These are phyloP conservation scores for Coelopa pilipes DNA, from an alignment of 2,888 invertebrate genomes.

Conservation along the genomic window DNA sequence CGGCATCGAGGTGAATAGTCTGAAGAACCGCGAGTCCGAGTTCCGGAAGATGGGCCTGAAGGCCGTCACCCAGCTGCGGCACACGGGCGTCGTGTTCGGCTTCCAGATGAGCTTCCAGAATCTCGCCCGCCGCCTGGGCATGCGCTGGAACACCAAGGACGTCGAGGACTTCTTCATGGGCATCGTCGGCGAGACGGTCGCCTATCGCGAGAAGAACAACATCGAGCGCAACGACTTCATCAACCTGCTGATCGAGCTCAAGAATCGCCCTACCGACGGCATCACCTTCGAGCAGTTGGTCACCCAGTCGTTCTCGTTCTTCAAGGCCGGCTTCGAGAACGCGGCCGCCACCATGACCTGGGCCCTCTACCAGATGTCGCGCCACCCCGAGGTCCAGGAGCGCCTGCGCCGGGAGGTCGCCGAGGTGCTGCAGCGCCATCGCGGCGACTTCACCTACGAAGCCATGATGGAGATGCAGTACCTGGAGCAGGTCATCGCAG, in stretches of 20 bases:
- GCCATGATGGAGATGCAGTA: constrained; percentile 66
- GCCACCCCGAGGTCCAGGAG: constrained; percentile 66
- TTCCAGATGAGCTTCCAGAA: constrained; percentile 40
- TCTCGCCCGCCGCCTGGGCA: constrained; percentile 36
- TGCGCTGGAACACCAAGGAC: constrained; percentile 40
- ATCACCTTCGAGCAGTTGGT: constrained; percentile 66
- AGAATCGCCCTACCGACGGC: constrained; percentile 43
- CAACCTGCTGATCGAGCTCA: constrained; percentile 64
- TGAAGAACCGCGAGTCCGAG: constrained; percentile 61
- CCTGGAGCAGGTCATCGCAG: constrained; percentile 66
- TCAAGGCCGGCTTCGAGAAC: constrained; percentile 70
- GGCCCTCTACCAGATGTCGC: constrained; percentile 68
- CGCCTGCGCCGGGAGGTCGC: constrained; percentile 66
- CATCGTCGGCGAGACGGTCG: constrained; percentile 63
- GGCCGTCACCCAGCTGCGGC: constrained; percentile 43
- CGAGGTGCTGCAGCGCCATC: constrained; percentile 45
- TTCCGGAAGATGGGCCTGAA: constrained; percentile 56
- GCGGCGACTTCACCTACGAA: constrained; percentile 63
- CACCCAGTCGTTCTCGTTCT: constrained; percentile 70
- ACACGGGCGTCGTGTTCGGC: constrained; percentile 32
- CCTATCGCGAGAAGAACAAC: constrained; percentile 55
- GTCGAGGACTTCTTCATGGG: constrained; percentile 50
- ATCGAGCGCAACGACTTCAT: constrained; percentile 66
- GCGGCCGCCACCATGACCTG: constrained; percentile 68
- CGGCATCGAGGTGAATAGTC: constrained; percentile 67